These are phyloP conservation scores for Caenorhabditis angaria DNA, from an alignment of 2,888 invertebrate genomes.

Conservation along the genomic window DNA sequence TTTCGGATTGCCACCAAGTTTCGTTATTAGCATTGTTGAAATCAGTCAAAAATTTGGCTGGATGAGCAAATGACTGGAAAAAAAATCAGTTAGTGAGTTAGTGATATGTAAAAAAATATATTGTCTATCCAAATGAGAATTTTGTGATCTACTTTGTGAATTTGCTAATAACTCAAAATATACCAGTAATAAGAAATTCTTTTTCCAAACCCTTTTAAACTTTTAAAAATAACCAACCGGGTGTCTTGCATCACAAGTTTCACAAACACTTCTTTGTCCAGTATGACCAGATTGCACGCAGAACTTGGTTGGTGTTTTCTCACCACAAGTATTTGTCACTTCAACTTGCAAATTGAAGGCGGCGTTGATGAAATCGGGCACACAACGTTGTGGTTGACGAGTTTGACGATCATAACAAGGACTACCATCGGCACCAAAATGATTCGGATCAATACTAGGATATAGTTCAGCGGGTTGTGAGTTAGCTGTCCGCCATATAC, in stretches of 20 bases:
- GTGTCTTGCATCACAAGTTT: constrained; percentile 65
- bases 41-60: constrained; percentile 81
- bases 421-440: constrained; percentile 60
- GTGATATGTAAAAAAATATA: no score
- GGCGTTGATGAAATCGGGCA: constrained; percentile 94
- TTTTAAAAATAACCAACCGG: constrained; percentile 45
- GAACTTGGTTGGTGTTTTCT: constrained; percentile 80
- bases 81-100: constrained; percentile 4
- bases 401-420: constrained; percentile 62
- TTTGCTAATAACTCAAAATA: no score
- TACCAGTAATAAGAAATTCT: no score
- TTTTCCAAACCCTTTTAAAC: no score
- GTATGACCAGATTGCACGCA: constrained; percentile 88
- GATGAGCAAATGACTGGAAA: constrained; percentile 60
- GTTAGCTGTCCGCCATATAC: constrained; percentile 20
- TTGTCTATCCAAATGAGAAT: no score
- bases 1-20: constrained; percentile 98
- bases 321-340: constrained; percentile 94
- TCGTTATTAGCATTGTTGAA: constrained; percentile 87
- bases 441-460: constrained; percentile 68
- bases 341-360: constrained; percentile 89
- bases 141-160: no score
- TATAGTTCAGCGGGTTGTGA: constrained; percentile 65
- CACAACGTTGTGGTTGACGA: constrained; percentile 77
- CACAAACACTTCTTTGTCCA: constrained; percentile 72